Base-by-base conservation (phyloP, 2,888 invertebrate genomes). In the Bhutanitis thaidina region DNA sequence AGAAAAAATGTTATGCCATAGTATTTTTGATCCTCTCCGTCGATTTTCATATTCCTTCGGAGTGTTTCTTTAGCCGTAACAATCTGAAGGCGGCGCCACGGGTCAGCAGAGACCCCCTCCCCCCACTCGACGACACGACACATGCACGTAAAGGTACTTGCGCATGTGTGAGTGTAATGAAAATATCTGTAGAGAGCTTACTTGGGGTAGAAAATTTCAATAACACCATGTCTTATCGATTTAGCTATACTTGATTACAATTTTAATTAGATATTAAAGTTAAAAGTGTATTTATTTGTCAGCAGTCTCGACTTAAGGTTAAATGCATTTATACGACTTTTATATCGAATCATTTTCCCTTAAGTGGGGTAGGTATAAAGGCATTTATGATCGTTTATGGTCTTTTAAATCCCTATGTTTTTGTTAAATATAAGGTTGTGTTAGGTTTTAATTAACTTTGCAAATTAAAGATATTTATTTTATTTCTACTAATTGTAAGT, bases 41-140 rank as follows among this genome's bases (percentile, higher is more conserved):
- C 29, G 16, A 41, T 56, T 49, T 43, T 57, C 13, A 48, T 69
- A 49, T 64, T 61, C 69, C 49, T 54, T 41, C 64, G 69, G 77
- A 84, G 83, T 83, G 85, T 85, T 85, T 82, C 84, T 81, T 78
- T 82, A 80, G 77, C 84, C 83, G 85, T 86, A 86, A 87, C 87
- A 87, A 85, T 85, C 84, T 77, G 77, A 77, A 86, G 86, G 82
- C 82, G 82, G 85, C 84, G 85, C 83, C 85, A 83, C 81, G 86
- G 87, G 86, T 87, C 86, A 87, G 84, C 78, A 76, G 66, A 67
- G 69, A 68, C 68, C 77, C 75, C 75, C 68, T 57, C 58, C 67
- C 58, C 67, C 58, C 50, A 29, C 45, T 35, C 45, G 39, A 41
- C 41, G 36, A 38, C 43, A 44, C 45, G 41, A 37, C 45, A 45